phyloP scores from a whole-genome alignment of 2,797 vertebrate species.

The Myotis daubentonii region DNA sequence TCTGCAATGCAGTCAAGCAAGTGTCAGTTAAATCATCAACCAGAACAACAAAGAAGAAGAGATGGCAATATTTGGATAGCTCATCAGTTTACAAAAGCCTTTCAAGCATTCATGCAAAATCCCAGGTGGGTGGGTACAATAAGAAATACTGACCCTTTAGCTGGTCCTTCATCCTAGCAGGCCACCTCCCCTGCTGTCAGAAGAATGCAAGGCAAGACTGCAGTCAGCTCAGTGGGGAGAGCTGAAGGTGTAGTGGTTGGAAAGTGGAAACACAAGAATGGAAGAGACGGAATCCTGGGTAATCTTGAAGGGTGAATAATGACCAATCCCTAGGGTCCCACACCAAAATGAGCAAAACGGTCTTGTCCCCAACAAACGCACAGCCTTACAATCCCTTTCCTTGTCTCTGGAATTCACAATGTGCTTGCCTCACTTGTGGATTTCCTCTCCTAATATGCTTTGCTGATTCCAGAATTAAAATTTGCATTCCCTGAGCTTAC shows the following conservation, averaged over 20 bases:
- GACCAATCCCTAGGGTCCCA: not conserved
- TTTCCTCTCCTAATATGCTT: conserved; percentile 73
- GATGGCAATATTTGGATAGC: not conserved
- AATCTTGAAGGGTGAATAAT: not conserved
- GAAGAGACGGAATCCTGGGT: not conserved
- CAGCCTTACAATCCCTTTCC: not conserved
- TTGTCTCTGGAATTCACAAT: conserved; percentile 51
- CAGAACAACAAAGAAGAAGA: not conserved
- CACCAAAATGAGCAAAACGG: not conserved
- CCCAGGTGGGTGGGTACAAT: not conserved
- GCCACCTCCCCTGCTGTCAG: not conserved
- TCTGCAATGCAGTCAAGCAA: not conserved
- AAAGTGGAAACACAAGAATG: not conserved
- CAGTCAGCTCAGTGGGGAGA: not conserved
- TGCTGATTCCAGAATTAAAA: conserved; percentile 73
- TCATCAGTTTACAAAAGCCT: not conserved
- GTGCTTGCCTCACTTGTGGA: conserved; percentile 55
- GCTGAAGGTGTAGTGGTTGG: not conserved
- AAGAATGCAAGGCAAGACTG: not conserved
- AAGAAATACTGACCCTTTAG: not conserved
- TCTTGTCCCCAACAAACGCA: not conserved
- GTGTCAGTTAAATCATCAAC: not conserved
- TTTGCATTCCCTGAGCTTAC: conserved; percentile 70
- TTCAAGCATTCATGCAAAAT: not conserved
- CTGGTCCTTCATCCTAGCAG: not conserved